Evolutionary conservation across 1,140 invertebrate genomes (phyloP).

Genomic region (Saccostrea echinata): DNA sequence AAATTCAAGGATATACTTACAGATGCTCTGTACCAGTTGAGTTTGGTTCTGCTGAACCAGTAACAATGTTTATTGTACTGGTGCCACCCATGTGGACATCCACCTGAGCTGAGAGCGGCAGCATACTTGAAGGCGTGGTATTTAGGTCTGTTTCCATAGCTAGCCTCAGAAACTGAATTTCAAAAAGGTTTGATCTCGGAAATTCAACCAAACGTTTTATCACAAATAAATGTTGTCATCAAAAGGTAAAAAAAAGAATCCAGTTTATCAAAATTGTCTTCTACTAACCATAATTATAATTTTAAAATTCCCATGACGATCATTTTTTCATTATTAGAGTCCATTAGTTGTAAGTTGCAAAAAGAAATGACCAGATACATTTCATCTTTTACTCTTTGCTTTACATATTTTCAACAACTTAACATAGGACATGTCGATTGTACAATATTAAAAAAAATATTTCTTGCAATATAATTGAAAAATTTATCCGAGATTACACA

Average conservation of each 20-base stretch:
- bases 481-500: too few relatives aligned
- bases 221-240: background rate
- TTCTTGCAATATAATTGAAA: too few relatives aligned
- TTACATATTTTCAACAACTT: too few relatives aligned
- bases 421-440: too few relatives aligned
- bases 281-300: background rate
- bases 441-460: too few relatives aligned
- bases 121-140: constrained; percentile 12
- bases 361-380: too few relatives aligned
- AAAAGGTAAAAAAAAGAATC: background rate
- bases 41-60: constrained; percentile 44
- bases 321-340: background rate
- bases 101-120: background rate
- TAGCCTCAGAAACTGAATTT: background rate
- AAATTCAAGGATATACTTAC: constrained; percentile 1
- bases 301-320: background rate
- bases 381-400: too few relatives aligned
- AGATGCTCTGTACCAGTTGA: constrained; percentile 39
- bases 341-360: background rate
- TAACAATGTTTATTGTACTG: constrained; percentile 18
- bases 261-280: background rate
- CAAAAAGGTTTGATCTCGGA: background rate
- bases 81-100: background rate
- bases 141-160: background rate
- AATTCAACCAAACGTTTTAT: background rate